phyloP scores from a whole-genome alignment of 2,113 vertebrate species.

The Pristiophorus japonicus region DNA sequence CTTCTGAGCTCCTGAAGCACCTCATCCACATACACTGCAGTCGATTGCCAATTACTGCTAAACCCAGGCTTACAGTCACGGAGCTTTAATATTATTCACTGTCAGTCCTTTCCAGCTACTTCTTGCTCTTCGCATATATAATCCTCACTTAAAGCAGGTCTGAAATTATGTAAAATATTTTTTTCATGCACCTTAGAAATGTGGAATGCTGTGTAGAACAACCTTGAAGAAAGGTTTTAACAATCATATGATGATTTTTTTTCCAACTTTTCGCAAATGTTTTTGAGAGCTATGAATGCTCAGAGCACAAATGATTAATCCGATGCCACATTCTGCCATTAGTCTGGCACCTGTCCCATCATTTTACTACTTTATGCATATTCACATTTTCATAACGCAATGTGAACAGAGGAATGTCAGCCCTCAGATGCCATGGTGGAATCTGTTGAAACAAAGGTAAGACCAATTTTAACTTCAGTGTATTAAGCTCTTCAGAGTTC shows the following conservation, averaged over 20 bases:
- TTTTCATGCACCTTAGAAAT: neutral
- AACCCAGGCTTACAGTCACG: neutral
- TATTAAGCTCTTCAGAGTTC: too few relatives aligned
- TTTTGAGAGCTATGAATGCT: neutral
- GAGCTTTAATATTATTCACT: neutral
- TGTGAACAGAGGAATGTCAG: neutral
- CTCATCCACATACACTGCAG: neutral
- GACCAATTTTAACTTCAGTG: too few relatives aligned
- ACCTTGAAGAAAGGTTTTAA: neutral
- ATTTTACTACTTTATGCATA: neutral
- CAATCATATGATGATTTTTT: neutral
- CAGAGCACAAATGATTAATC: slow-evolving; percentile 12
- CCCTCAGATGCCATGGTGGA: too few relatives aligned
- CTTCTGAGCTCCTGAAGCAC: neutral
- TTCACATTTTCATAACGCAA: neutral
- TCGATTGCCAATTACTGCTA: neutral
- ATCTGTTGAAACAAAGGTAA: neutral
- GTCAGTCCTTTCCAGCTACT: neutral
- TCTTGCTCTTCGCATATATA: neutral
- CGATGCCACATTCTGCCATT: neutral
- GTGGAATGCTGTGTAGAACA: neutral
- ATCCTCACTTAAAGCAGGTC: neutral
- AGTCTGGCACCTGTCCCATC: neutral
- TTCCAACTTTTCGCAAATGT: neutral
- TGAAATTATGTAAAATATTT: neutral